Base-by-base conservation (phyloP, 2,888 invertebrate genomes). In the Stenolophus ochropezus region DNA sequence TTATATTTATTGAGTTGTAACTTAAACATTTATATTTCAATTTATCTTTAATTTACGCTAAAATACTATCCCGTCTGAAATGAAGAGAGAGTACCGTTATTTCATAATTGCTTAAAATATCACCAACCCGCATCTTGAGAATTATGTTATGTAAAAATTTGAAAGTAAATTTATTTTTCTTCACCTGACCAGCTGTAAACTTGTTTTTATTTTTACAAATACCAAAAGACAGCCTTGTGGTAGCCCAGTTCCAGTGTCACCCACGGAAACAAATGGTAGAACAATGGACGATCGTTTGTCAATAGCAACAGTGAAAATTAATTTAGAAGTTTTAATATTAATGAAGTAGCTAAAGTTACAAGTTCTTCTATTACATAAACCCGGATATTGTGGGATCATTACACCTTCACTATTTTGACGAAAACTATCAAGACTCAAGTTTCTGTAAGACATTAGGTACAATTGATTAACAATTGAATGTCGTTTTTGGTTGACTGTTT, bases 81-180 rank as follows among this genome's bases (percentile, higher is more conserved):
- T 33, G 65, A 69, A 20, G 33, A 33, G 65, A 69, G 16, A 16
- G 65, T 33, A n/a, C 65, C 65, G 33, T 18, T 69, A 69, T 69
- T 27, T 33, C 33, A 33, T 69, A 69, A 69, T 69, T 69, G 16
- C 6, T 27, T 11, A 33, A 61, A 61, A 69, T 33, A n/a, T n/a
- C n/a, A 69, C 18, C 65, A 18, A 33, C 65, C 27, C 61, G 23
- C 61, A 61, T 14, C 16, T 5, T 69, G 2, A 14, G 18, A 69
- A 33, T 69, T 69, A 69, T 69, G 20, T 69, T 69, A 69, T 69
- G 33, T 33, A 69, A 69, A 65, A 69, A 69, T 69, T 69, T 69
- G 65, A 69, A 69, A 69, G 65, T 69, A 69, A 33, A 33, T 33
- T 33, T 69, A 69, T 69, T 33, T 69, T 69, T 33, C 65, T 4